A percentile compares a stretch with the other conserved stretches of the same genome.
phyloP scores from a whole-genome alignment of 64 coral and sea anemone species.

The Montipora efflorescens region DNA sequence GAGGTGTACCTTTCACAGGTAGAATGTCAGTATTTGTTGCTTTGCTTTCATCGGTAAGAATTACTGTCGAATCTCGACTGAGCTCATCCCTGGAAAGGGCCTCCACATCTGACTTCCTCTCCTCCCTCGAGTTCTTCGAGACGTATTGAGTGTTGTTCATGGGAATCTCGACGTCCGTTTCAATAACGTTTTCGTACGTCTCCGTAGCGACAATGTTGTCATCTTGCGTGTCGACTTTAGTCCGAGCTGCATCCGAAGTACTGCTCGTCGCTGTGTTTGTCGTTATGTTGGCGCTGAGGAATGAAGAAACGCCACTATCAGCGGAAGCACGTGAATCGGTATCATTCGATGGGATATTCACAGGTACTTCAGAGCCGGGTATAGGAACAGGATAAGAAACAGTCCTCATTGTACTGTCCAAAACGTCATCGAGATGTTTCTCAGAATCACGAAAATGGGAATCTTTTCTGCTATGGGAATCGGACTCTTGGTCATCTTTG shows the following conservation, averaged over 20 bases:
- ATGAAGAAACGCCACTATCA: slow-evolving; percentile 20
- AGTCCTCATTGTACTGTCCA: background rate
- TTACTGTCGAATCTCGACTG: background rate
- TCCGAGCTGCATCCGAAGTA: background rate
- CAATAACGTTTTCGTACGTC: background rate
- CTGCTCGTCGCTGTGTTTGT: background rate
- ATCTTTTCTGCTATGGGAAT: background rate
- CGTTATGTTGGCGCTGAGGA: background rate
- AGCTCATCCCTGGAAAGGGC: background rate
- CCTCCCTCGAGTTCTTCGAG: background rate
- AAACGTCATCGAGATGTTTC: background rate
- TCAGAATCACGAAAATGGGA: background rate
- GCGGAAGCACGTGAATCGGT: background rate
- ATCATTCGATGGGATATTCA: background rate
- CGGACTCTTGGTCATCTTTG: background rate
- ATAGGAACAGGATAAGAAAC: background rate
- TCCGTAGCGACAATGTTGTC: background rate
- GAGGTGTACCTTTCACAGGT: background rate
- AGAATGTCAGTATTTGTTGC: background rate
- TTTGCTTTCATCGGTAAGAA: background rate
- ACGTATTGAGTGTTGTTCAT: background rate
- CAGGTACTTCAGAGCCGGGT: background rate
- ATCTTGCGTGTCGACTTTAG: background rate
- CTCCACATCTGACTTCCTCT: background rate
- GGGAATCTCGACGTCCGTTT: background rate